Evolutionary conservation across 2,113 vertebrate genomes (phyloP), one percentile per base, ranked within the genome.

Genomic region (Himantopus leucocephalus): DNA sequence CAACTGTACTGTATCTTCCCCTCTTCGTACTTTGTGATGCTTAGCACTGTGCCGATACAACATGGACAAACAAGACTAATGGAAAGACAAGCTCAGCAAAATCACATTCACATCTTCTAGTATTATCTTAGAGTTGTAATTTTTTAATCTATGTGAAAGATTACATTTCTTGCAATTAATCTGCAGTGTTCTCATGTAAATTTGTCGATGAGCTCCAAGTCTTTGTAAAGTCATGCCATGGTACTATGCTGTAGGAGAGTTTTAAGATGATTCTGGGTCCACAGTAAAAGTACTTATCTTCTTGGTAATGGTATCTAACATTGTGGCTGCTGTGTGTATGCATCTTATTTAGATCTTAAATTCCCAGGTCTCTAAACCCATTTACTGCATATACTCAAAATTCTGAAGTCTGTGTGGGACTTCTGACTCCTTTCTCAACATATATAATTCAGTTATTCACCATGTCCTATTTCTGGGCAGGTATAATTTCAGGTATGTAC

Each of bases 11-110:
- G 7, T 34, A 16, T 45, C 37, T 75, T 75, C 45, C 10, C 9
- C 14, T 78, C 8, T 45, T 72, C 11, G 1, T 47, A 39, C 20
- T 72, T 66, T 24, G 14, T 50, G 52, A 26, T 6, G 6, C 12
- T 75, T 16, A 82, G 13, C 8, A 45, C 21, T 0, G 0, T 37
- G 23, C 5, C 59, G 16, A 48, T 35, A 52, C 17, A 74, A 41
- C 8, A 66, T 9, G 8, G 59, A 37, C 13, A 58, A 39, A 20
- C 7, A 53, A 43, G n/a, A 62, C 16, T 48, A 37, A 32, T 29
- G 22, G 37, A 79, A 75, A 82, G 16, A 7, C 50, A 91, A 70
- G 7, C 3, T 43, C 14, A 52, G 45, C 5, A 75, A 82, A 85
- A 64, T 23, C 19, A 6, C 22, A n/a, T 62, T 52, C n/a, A 64